Evolutionary conservation across 1,140 invertebrate genomes (phyloP).

Genomic region (Drosophila busckii): DNA sequence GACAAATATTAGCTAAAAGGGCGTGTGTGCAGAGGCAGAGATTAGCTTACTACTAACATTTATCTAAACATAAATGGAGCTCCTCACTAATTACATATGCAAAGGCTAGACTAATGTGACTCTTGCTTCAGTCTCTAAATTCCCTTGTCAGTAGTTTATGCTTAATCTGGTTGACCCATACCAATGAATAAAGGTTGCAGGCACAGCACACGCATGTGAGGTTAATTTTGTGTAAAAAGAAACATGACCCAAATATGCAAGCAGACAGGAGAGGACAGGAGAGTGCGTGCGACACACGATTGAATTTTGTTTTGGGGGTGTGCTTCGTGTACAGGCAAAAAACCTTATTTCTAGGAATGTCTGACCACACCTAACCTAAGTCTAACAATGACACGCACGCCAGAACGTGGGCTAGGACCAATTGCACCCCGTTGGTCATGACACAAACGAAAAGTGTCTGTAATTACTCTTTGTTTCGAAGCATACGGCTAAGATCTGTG

Average conservation of each 20-base stretch:
- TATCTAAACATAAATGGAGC: too few relatives aligned
- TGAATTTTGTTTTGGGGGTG: constrained; percentile 1
- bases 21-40: too few relatives aligned
- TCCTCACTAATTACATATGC: too few relatives aligned
- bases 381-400: constrained; percentile 19
- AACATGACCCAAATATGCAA: constrained; percentile 45
- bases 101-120: too few relatives aligned
- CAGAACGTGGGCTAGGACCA: constrained; percentile 18
- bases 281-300: constrained; percentile 18
- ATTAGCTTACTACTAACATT: too few relatives aligned
- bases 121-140: too few relatives aligned
- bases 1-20: too few relatives aligned
- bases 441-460: not conserved
- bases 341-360: constrained; percentile 22
- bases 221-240: constrained; percentile 21
- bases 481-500: too few relatives aligned
- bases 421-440: constrained; percentile 1
- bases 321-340: not conserved
- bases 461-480: constrained; percentile 12
- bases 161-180: constrained; percentile 25
- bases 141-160: too few relatives aligned
- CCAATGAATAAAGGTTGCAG: not conserved
- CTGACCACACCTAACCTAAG: constrained; percentile 20
- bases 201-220: constrained; percentile 8
- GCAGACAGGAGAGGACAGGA: constrained; percentile 5